A percentile compares a stretch with the other conserved stretches of the same genome.
Conservation (phyloP, 1,140 invertebrate genomes). For the Meloidogyne floridensis region DNA sequence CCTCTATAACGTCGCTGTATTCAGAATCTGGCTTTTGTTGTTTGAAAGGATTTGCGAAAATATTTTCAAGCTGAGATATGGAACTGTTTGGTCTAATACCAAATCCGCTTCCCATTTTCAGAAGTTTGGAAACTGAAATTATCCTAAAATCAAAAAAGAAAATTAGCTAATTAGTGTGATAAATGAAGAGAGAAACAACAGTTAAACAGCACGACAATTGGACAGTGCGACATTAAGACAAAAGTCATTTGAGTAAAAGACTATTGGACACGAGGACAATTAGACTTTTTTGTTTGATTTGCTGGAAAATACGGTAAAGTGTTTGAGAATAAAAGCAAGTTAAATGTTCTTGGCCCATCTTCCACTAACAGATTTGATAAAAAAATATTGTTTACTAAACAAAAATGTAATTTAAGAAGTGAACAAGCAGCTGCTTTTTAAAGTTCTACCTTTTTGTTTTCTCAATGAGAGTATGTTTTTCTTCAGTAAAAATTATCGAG, state of each 20-base stretch:
- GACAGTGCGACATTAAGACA: no score
- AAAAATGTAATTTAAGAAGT: background rate
- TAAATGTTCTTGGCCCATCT: no score
- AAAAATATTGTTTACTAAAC: background rate
- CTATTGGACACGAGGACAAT: no score
- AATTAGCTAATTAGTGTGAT: background rate
- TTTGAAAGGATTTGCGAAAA: constrained; percentile 57
- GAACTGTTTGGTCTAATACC: background rate
- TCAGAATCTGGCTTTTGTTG: constrained; percentile 35
- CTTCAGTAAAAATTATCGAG: background rate
- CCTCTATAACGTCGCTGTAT: background rate
- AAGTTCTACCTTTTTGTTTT: background rate
- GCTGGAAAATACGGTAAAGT: no score
- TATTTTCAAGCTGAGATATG: constrained; percentile 38
- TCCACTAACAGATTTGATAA: no score
- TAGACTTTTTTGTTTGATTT: no score
- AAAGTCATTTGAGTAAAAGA: no score
- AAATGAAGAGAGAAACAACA: no score
- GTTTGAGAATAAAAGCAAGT: no score
- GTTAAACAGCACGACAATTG: no score
- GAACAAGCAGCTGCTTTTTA: background rate
- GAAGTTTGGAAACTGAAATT: no score
- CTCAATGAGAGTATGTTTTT: background rate
- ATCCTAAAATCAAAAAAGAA: no score
- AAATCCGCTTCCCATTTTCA: background rate